These are phyloP conservation scores for Nipponacmea schrenckii DNA, from an alignment of 2,888 invertebrate species.

Conservation along the genomic window DNA sequence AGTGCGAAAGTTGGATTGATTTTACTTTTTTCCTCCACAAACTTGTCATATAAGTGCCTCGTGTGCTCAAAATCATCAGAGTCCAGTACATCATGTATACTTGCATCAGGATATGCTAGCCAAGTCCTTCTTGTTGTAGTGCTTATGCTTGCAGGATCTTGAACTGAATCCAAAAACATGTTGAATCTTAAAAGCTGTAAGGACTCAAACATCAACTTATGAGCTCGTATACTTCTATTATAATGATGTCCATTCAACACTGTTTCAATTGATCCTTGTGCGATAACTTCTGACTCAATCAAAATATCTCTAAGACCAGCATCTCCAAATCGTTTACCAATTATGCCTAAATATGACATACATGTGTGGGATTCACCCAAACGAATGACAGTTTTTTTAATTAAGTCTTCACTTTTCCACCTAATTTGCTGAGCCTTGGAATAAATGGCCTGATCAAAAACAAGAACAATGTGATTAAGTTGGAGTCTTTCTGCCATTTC, in stretches of 20 bases:
- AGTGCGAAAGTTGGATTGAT: conserved; percentile 28
- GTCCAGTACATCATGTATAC: conserved; percentile 7
- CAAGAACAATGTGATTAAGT: conserved; percentile 25
- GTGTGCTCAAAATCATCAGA: background rate
- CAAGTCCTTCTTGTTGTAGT: no score
- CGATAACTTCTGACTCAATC: conserved; percentile 34
- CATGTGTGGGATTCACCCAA: conserved; percentile 34
- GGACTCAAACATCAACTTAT: conserved; percentile 30
- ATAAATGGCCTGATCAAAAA: conserved; percentile 36
- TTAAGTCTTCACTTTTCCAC: conserved; percentile 23
- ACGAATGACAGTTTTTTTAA: conserved; percentile 20
- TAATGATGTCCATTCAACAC: conserved; percentile 26
- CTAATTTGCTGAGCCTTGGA: conserved; percentile 29
- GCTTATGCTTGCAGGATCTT: no score
- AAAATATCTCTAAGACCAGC: conserved; percentile 32
- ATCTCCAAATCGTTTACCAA: conserved; percentile 38
- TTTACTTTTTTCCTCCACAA: conserved; percentile 15
- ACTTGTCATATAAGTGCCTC: background rate
- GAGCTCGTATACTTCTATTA: conserved; percentile 27
- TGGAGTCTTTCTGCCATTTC: conserved; percentile 21
- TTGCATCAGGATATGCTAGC: background rate
- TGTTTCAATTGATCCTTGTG: conserved; percentile 29
- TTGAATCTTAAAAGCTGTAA: conserved; percentile 18
- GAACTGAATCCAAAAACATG: conserved; percentile 7
- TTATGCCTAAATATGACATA: conserved; percentile 19